Evolutionary conservation across 37 sponge, comb jelly and placozoan species (phyloP).

Genomic region (Chondrosia reniformis): DNA sequence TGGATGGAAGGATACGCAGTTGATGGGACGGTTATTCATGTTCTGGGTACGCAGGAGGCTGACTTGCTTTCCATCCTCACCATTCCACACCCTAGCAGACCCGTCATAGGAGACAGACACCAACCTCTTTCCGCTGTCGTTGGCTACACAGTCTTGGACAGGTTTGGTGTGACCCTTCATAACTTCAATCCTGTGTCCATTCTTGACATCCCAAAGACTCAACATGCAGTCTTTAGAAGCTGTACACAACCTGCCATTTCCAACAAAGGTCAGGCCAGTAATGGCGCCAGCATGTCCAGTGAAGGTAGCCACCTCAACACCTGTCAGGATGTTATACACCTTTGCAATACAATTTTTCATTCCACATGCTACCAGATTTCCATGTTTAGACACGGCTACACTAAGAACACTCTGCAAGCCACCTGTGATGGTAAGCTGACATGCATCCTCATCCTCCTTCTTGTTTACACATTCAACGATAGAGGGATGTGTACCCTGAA

Average conservation of each 20-base stretch:
- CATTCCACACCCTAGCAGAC: slow-evolving; percentile 67
- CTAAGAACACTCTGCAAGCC: slow-evolving; percentile 42
- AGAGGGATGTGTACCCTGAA: slow-evolving; percentile 22
- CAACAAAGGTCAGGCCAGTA: slow-evolving; percentile 72
- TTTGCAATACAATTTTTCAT: slow-evolving; percentile 68
- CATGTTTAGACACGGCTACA: slow-evolving; percentile 69
- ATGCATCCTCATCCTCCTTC: slow-evolving; percentile 36
- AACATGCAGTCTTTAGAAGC: slow-evolving; percentile 77
- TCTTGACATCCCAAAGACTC: slow-evolving; percentile 84
- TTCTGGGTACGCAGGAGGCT: slow-evolving; percentile 27
- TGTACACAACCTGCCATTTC: slow-evolving; percentile 57
- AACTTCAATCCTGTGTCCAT: slow-evolving; percentile 61
- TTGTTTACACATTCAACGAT: slow-evolving; percentile 74
- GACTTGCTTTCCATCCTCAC: slow-evolving; percentile 39
- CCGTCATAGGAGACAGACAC: slow-evolving; percentile 85
- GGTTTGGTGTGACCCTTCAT: slow-evolving; percentile 68
- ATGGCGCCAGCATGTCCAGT: slow-evolving; percentile 82
- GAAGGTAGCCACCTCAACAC: slow-evolving; percentile 68
- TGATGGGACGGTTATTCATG: slow-evolving; percentile 66
- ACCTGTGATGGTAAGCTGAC: slow-evolving; percentile 61
- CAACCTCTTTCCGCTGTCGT: slow-evolving; percentile 51
- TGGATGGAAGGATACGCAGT: slow-evolving; percentile 89
- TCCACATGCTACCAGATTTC: slow-evolving; percentile 67
- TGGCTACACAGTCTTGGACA: slow-evolving; percentile 57
- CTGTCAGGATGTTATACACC: slow-evolving; percentile 62